Evolutionary conservation across 1,140 invertebrate species (phyloP).

Genomic region (Drosophila kohkoa): DNA sequence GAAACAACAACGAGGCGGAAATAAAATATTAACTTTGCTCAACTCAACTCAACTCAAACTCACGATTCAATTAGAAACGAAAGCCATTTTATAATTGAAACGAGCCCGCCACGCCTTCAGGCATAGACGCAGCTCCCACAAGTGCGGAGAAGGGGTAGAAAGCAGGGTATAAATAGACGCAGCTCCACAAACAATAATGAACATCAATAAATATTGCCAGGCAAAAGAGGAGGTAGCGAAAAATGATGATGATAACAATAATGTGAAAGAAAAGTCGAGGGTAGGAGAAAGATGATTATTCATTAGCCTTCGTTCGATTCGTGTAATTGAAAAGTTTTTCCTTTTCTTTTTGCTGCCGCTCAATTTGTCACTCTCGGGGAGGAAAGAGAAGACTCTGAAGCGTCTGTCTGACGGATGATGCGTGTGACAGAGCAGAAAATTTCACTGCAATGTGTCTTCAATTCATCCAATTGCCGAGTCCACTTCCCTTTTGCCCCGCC

Average conservation of each 20-base stretch:
- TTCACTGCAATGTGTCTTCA: conserved; percentile 24
- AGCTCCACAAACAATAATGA: conserved; percentile 51
- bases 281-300: conserved; percentile 59
- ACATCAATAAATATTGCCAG: conserved; percentile 68
- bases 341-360: conserved; percentile 25
- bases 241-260: conserved; percentile 30
- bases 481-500: not conserved
- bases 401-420: conserved; percentile 60
- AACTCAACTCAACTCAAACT: conserved; percentile 59
- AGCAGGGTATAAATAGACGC: conserved; percentile 30
- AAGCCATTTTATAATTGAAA: conserved; percentile 83
- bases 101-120: conserved; percentile 40
- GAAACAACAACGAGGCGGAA: conserved; percentile 63
- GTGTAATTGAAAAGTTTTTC: conserved; percentile 73
- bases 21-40: conserved; percentile 80
- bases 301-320: conserved; percentile 41
- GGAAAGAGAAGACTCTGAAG: not conserved
- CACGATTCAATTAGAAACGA: conserved; percentile 79
- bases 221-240: not conserved
- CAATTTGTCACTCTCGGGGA: conserved; percentile 69
- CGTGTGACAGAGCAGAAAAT: conserved; percentile 75
- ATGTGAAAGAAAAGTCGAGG: not conserved
- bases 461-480: conserved; percentile 14
- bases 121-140: conserved; percentile 3
- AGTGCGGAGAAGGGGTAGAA: not conserved